Base-by-base conservation (phyloP, 2,797 vertebrate genomes). In the Chromobotia macracanthus region DNA sequence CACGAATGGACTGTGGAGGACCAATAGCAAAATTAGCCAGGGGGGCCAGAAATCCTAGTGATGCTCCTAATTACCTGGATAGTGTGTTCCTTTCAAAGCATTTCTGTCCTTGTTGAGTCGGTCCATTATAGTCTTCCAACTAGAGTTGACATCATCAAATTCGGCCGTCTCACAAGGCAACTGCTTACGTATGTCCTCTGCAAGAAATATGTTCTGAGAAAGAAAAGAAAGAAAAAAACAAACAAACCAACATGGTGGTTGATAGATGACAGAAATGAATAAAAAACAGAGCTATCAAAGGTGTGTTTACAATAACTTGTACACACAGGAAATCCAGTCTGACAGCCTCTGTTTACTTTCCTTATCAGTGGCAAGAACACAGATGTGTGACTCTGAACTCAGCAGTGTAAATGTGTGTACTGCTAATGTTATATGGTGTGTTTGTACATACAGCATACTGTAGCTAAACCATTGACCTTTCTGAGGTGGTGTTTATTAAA, bases 181-280 rank as follows among this genome's bases (percentile, higher is more conserved):
- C 87, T 96, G 95, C 84, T 95, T 94, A 35, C 93, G 91, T 84
- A 96, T 96, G 87, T 97, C 96, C 67, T 96, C 95, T 19, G 95
- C 95, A 78, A 94, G 87, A 83, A 97, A 97, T 85, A 97, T 96
- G 81, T 96, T 95, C 92, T 95, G 84, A 79, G 74, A 38, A 46
- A 65, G 53, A 56, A 19, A 31, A 18, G 76, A 35, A 53, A 55
- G 48, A 44, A 15, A 28, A 15, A 65, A 31, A 41, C 11, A 21
- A 64, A 31, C 13, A 53, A n/a, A n/a, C n/a, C n/a, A 74, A 46
- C n/a, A 73, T 53, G 51, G 35, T 18, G 35, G 19, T 65, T 44
- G 25, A 63, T 7, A 44, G 68, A n/a, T 0, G 18, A 83, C 77
- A 51, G 18, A 63, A 44, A 60, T 44, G 28, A 44, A 18, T 18